Conservation (phyloP, 2,113 vertebrate species). For the Hypocryptadius cinnamomeus region DNA sequence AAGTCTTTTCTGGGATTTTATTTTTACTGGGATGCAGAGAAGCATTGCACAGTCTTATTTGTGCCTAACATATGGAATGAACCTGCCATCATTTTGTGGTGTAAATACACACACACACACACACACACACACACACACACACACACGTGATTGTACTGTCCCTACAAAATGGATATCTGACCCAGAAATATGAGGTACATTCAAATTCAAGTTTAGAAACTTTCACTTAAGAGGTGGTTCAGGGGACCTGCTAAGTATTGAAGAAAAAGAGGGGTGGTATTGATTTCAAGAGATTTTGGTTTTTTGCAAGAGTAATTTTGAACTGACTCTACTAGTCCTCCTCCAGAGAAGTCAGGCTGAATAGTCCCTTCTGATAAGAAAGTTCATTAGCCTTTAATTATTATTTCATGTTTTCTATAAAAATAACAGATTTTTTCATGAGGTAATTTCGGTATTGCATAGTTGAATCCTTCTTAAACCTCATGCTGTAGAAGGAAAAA, state of each 20-base stretch:
- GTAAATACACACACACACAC: no score
- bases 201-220: background rate
- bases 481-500: background rate
- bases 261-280: background rate
- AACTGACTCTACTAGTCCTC: background rate
- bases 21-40: background rate
- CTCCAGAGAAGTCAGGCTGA: background rate
- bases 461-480: background rate
- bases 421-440: background rate
- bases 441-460: background rate
- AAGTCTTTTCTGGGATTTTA: background rate
- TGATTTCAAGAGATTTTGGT: background rate
- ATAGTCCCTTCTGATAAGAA: background rate
- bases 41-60: background rate
- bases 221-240: background rate
- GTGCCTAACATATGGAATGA: background rate
- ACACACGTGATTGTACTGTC: rapidly evolving
- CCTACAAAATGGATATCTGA: background rate
- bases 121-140: no score
- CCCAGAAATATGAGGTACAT: background rate
- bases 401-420: background rate
- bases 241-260: background rate
- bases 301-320: background rate
- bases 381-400: background rate
- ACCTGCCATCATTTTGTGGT: background rate